Percentiles rank a stretch among this genome's conserved stretches.
Evolutionary conservation across 1,140 invertebrate species (phyloP).

Genomic region (Formica exsecta): DNA sequence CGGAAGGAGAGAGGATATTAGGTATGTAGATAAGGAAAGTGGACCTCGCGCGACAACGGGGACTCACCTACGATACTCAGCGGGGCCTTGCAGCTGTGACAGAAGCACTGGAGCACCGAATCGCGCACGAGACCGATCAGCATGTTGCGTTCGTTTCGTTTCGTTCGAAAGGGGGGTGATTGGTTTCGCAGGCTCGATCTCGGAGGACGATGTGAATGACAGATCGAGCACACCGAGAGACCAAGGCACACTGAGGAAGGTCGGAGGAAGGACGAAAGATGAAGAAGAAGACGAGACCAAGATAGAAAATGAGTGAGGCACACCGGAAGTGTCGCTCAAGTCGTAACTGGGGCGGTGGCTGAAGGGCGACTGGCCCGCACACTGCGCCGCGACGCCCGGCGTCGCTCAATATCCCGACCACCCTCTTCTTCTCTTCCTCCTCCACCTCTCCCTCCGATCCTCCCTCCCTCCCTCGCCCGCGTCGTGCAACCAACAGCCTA

Average conservation of each 20-base stretch:
- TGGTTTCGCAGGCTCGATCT: constrained; percentile 13
- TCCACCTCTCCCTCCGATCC: constrained; percentile 31
- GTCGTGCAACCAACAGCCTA: constrained; percentile 55
- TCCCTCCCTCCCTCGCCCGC: constrained; percentile 60
- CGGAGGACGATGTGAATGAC: constrained; percentile 4
- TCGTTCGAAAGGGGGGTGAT: background rate
- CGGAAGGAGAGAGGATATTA: constrained; percentile 5
- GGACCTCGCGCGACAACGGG: background rate
- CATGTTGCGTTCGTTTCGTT: constrained; percentile 87
- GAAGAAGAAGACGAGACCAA: constrained; percentile 30
- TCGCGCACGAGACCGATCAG: constrained; percentile 94
- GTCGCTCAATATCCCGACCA: constrained; percentile 85
- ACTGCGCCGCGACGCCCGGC: constrained; percentile 84
- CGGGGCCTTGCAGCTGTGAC: constrained; percentile 94
- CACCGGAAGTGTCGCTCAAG: constrained; percentile 68
- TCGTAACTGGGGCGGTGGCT: constrained; percentile 85
- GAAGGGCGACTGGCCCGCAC: constrained; percentile 82
- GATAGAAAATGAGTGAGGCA: constrained; percentile 56
- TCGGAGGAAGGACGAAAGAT: background rate
- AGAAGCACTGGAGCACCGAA: constrained; percentile 95
- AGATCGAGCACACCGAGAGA: constrained; percentile 17
- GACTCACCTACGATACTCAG: constrained; percentile 90
- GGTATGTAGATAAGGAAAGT: background rate
- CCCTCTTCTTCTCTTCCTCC: constrained; percentile 65
- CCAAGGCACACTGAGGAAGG: background rate